phyloP scores from a whole-genome alignment of 2,797 vertebrate species.

The Okamejei kenojei region DNA sequence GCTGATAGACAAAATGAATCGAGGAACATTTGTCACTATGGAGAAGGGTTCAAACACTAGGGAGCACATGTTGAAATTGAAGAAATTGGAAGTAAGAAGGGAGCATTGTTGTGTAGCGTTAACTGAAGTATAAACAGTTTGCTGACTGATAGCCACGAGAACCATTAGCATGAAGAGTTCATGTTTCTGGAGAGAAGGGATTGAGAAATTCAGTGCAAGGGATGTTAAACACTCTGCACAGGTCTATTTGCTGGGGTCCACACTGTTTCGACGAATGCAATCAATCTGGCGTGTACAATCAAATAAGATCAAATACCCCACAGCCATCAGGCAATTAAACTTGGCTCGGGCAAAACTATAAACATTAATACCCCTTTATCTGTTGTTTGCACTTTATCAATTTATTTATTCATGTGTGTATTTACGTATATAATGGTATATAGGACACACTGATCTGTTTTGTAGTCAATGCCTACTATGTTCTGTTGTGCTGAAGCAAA shows the following conservation, averaged over 20 bases:
- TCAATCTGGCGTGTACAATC: no score
- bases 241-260: background rate
- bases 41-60: background rate
- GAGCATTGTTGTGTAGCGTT: background rate
- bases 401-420: no score
- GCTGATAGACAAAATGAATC: background rate
- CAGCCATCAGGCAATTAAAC: no score
- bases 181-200: background rate
- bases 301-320: no score
- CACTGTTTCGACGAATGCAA: no score
- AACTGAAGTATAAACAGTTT: background rate
- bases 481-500: no score
- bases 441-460: no score
- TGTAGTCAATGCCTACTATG: no score
- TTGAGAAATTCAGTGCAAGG: background rate
- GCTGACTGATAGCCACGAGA: background rate
- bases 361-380: no score
- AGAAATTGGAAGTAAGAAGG: background rate
- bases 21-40: background rate
- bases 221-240: background rate
- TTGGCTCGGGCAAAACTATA: no score
- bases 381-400: no score
- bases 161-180: background rate
- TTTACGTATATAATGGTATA: no score
- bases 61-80: background rate